phyloP scores from a whole-genome alignment of 35 echinoderm and acorn worm species.

The Chiridota heheva region DNA sequence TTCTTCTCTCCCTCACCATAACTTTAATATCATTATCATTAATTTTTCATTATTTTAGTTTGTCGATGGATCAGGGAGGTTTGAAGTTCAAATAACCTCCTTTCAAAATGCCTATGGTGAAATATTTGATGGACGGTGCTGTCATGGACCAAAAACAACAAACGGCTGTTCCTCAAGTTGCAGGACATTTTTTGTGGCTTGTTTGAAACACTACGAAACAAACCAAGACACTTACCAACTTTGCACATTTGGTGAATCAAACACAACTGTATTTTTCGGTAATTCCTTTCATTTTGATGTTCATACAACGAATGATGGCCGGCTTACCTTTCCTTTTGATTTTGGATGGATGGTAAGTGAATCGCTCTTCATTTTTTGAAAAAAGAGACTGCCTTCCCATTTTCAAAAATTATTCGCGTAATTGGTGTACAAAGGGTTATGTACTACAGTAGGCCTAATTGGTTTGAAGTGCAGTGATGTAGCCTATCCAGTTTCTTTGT shows the following conservation, averaged over 20 bases:
- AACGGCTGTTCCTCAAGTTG: constrained; percentile 56
- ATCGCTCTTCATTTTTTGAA: neutral
- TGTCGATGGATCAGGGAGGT: constrained; percentile 51
- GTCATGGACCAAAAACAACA: constrained; percentile 36
- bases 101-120: constrained; percentile 59
- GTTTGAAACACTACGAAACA: constrained; percentile 74
- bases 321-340: constrained; percentile 49
- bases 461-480: neutral
- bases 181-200: constrained; percentile 60
- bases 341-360: constrained; percentile 83
- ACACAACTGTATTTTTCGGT: constrained; percentile 36
- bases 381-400: neutral
- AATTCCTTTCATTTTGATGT: constrained; percentile 39
- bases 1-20: no score
- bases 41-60: no score
- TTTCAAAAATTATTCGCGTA: neutral
- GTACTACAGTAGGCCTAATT: neutral
- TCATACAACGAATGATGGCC: neutral
- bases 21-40: no score
- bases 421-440: neutral
- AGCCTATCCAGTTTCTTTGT: neutral
- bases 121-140: constrained; percentile 65
- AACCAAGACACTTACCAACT: constrained; percentile 43
- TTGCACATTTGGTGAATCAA: constrained; percentile 65
- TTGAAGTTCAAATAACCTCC: constrained; percentile 58